Base-by-base conservation (phyloP, 2,113 vertebrate species). In the Capreolus pygargus region DNA sequence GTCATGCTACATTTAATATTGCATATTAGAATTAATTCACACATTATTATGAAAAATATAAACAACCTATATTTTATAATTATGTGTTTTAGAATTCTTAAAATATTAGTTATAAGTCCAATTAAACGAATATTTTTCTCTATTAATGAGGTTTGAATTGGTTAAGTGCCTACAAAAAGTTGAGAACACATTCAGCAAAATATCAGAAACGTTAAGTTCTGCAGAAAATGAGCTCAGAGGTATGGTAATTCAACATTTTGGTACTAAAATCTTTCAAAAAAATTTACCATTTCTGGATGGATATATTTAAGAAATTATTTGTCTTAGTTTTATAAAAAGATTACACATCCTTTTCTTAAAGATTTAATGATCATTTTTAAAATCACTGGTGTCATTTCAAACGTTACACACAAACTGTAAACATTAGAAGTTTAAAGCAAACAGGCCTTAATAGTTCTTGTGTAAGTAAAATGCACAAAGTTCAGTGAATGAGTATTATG, bases 1-100 rank as follows among this genome's bases (percentile, higher is more conserved):
- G 25, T 74, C 19, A 81, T 3, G 61, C 23, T 78, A 85, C 28
- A 89, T 84, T 61, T 92, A 91, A 64, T 47, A 97, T 36, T 39
- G 10, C 6, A 74, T 9, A 82, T 47, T 47, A 81, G 25, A 50
- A 3, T 55, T 81, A 95, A 94, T 83, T 76, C 43, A 85, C 8
- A 86, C 5, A 52, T 61, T 95, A 64, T 79, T 94, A 58, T 79
- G 83, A 93, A 81, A 94, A 95, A 64, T 36, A 43, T 94, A 88
- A 95, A 91, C 15, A 74, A 81, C 15, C 2, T 85, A 27, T 60
- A 89, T 70, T 91, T 70, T 70, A 74, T 12, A 95, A n/a, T 19
- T 64, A 86, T 61, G 11, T 94, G 5, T 7, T 89, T 90, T 58
- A 84, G 6, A 79, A 45, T 93, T 94, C 58, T 95, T 86, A 94